Base-by-base conservation (phyloP, 2,797 vertebrate genomes). In the Allobates femoralis region DNA sequence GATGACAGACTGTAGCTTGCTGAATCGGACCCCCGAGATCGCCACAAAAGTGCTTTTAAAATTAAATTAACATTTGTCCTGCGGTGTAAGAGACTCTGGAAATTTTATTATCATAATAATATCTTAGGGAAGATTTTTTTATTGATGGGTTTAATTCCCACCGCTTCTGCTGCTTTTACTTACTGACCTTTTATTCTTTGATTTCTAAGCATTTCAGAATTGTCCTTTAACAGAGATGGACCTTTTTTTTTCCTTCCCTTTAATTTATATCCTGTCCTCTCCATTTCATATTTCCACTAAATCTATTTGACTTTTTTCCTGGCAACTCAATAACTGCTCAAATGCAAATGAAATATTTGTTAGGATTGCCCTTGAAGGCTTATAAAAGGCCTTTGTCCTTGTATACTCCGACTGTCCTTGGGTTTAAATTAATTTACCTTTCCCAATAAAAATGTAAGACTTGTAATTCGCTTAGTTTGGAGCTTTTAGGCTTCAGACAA, bases 271-370 rank as follows among this genome's bases (percentile, higher is more conserved):
- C 46, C 77, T 34, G 32, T 88, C 69, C 71, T 85, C 67, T 82
- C 58, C n/a, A 32, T 81, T 69, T 88, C 83, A 75, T 81, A 79
- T 58, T 85, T 84, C 32, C 34, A 80, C 69, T 88, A 85, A 88
- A 88, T 85, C 86, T 85, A 74, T 88, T 88, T 77, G 71, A 84
- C 82, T 83, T 79, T 67, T 78, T 51, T 26, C 56, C n/a, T 5
- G 28, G 71, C 76, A 71, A 79, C 74, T 80, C 86, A 80, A 84
- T 84, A 87, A 79, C 86, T 62, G 78, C 82, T 80, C 56, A 73
- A 83, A 87, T 87, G 86, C 77, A 87, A 84, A 87, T 84, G 53
- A 87, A 84, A 83, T 79, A 83, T 87, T 87, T 87, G 86, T 84
- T 69, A 79, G 64, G 55, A 46, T 84, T 75, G 77, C 50, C 86